Evolutionary conservation across 1,140 invertebrate genomes (phyloP).

Genomic region (Cheumatopsyche charites): DNA sequence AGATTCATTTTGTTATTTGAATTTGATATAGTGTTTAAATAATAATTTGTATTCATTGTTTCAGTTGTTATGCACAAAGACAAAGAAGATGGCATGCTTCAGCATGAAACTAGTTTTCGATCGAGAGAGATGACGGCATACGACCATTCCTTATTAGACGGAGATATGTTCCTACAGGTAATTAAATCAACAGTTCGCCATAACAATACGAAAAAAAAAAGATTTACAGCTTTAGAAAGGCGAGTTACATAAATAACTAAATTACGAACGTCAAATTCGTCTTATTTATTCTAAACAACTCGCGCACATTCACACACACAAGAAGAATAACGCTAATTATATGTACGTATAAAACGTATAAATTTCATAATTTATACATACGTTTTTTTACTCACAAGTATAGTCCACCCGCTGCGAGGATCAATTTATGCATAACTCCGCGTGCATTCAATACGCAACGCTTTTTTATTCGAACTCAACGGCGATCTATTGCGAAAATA

Average conservation of each 20-base stretch:
- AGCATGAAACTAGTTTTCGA: constrained; percentile 63
- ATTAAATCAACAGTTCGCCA: constrained; percentile 44
- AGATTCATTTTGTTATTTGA: too few relatives aligned
- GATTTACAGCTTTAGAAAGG: not conserved
- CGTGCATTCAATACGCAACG: not conserved
- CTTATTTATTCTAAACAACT: too few relatives aligned
- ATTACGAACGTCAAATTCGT: too few relatives aligned
- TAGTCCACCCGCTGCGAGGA: constrained; percentile 10
- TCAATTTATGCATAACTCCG: constrained; percentile 15
- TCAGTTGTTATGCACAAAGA: constrained; percentile 92
- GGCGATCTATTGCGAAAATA: too few relatives aligned
- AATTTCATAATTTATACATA: too few relatives aligned
- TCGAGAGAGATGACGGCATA: constrained; percentile 83
- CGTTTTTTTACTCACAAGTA: not conserved
- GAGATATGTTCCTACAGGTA: constrained; percentile 95
- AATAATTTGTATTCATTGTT: constrained; percentile 59
- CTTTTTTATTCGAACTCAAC: not conserved
- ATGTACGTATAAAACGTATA: too few relatives aligned
- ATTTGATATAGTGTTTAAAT: not conserved
- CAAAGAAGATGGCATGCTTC: constrained; percentile 75
- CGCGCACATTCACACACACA: too few relatives aligned
- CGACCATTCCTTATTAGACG: constrained; percentile 88
- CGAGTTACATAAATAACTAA: too few relatives aligned
- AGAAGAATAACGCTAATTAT: too few relatives aligned
- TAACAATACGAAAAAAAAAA: not conserved